Evolutionary conservation across 2,113 vertebrate genomes (phyloP).

Genomic region (Cranoglanis bouderius): DNA sequence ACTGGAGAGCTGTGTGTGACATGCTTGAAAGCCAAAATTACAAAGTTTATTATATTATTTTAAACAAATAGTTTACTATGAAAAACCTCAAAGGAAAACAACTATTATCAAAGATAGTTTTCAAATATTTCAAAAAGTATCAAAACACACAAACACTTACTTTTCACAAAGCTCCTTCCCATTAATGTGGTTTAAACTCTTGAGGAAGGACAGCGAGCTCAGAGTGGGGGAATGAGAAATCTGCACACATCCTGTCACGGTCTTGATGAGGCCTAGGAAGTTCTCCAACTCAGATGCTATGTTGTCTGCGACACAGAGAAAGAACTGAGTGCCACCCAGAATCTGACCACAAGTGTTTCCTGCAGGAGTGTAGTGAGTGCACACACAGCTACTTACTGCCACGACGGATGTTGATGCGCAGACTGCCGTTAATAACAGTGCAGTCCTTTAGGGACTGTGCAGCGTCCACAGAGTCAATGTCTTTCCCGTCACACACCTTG

Average conservation of each 20-base stretch:
- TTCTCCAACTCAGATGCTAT: conserved; percentile 96
- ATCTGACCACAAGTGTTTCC: neutral
- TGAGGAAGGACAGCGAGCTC: conserved; percentile 91
- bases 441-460: conserved; percentile 94
- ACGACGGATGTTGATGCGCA: conserved; percentile 94
- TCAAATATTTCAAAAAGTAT: neutral
- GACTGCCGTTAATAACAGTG: conserved; percentile 91
- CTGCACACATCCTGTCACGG: conserved; percentile 90
- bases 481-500: conserved; percentile 88
- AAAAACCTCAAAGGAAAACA: neutral
- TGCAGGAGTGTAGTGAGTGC: neutral
- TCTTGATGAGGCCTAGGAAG: conserved; percentile 94
- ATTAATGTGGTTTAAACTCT: conserved; percentile 87
- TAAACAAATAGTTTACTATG: neutral
- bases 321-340: neutral
- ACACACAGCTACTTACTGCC: conserved; percentile 86
- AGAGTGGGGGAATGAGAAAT: conserved; percentile 91
- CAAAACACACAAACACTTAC: conserved; percentile 67
- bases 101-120: neutral
- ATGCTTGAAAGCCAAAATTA: neutral
- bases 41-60: neutral
- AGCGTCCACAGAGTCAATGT: conserved; percentile 92
- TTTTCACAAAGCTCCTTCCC: conserved; percentile 89
- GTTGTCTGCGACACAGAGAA: conserved; percentile 77
- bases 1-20: neutral